Evolutionary conservation across 1,140 invertebrate genomes (phyloP).

Genomic region (Drosophila sturtevanti): DNA sequence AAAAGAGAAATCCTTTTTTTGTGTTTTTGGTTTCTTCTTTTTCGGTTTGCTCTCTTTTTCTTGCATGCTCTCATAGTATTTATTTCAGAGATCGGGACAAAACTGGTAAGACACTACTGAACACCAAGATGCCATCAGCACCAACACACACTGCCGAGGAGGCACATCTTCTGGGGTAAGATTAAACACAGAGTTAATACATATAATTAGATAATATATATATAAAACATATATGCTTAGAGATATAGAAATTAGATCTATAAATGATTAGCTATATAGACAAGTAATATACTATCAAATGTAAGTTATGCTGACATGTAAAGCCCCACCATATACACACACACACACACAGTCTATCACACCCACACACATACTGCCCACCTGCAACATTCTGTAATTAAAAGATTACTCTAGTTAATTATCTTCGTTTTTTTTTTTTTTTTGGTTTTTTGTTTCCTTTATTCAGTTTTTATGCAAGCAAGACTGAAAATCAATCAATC

Average conservation of each 20-base stretch:
- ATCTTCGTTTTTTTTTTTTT: background rate
- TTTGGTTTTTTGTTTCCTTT: background rate
- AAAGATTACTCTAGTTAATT: background rate
- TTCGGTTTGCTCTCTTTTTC: constrained; percentile 65
- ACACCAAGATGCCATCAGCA: constrained; percentile 83
- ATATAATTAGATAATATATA: too few species aligned
- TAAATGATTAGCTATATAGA: constrained; percentile 15
- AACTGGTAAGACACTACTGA: constrained; percentile 82
- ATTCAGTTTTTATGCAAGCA: background rate
- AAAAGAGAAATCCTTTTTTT: constrained; percentile 65
- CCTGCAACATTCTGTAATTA: background rate
- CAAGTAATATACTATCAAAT: background rate
- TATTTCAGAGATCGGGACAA: constrained; percentile 83
- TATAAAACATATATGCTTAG: too few species aligned
- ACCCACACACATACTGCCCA: background rate
- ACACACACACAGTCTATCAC: constrained; percentile 17
- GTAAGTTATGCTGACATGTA: constrained; percentile 15
- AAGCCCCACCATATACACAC: constrained; percentile 17
- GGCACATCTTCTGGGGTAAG: constrained; percentile 83
- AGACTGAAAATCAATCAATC: background rate
- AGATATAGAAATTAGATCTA: constrained; percentile 18
- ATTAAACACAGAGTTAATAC: constrained; percentile 25
- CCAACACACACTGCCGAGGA: constrained; percentile 83
- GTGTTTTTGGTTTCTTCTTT: constrained; percentile 58
- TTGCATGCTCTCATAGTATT: constrained; percentile 83